Percentiles rank a stretch among this genome's conserved stretches.
These are phyloP conservation scores for Yponomeuta evonymella DNA, from an alignment of 2,888 invertebrate species.

Conservation along the genomic window DNA sequence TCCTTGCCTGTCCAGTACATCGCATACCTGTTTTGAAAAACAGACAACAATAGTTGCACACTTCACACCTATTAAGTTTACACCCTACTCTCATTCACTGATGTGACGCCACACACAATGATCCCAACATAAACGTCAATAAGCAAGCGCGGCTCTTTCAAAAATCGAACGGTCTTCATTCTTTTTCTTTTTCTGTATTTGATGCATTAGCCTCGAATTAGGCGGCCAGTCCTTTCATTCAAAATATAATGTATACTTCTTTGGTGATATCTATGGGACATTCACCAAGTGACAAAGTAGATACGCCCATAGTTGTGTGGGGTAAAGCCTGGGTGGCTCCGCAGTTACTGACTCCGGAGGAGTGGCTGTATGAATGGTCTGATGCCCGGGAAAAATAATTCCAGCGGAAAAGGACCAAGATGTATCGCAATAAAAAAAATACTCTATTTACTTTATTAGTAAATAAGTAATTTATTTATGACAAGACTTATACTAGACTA, in stretches of 20 bases:
- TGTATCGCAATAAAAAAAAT: too few relatives aligned
- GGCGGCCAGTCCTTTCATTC: constrained; percentile 57
- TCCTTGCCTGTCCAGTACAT: constrained; percentile 28
- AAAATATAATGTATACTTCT: constrained; percentile 37
- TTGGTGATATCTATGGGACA: constrained; percentile 46
- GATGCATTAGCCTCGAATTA: constrained; percentile 73
- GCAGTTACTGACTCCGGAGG: not conserved
- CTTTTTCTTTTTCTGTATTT: constrained; percentile 43
- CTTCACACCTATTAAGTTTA: constrained; percentile 72
- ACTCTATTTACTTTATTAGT: too few relatives aligned
- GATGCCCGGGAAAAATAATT: not conserved
- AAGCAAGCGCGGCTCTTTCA: constrained; percentile 50
- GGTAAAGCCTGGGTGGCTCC: constrained; percentile 64
- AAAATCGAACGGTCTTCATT: constrained; percentile 55
- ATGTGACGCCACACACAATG: constrained; percentile 69
- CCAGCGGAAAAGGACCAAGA: not conserved
- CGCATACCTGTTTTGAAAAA: constrained; percentile 50
- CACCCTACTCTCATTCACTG: constrained; percentile 61
- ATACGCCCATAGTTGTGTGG: constrained; percentile 66
- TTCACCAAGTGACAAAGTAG: constrained; percentile 66
- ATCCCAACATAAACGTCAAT: constrained; percentile 67
- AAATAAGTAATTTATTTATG: too few relatives aligned
- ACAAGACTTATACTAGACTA: too few relatives aligned
- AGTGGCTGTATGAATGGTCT: not conserved
- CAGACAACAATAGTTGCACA: constrained; percentile 55